These are phyloP conservation scores for Lordiphosa mommai DNA, from an alignment of 1,140 invertebrate species.

Conservation along the genomic window DNA sequence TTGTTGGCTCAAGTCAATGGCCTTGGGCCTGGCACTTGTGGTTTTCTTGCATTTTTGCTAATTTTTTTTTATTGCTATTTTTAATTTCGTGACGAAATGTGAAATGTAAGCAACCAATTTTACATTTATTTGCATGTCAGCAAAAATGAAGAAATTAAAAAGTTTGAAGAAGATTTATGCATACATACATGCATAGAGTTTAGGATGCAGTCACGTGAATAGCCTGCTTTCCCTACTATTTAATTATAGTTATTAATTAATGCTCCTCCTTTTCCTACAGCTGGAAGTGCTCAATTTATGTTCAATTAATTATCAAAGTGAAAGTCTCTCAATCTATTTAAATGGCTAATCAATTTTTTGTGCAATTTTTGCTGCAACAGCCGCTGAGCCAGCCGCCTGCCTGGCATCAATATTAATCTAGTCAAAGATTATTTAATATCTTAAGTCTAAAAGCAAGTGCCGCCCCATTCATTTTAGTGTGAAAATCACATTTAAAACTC, in stretches of 20 bases:
- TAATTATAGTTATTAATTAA: too few relatives aligned
- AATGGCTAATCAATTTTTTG: conserved; percentile 63
- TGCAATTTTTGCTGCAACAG: conserved; percentile 16
- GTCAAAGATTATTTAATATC: conserved; percentile 44
- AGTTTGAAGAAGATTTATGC: neutral
- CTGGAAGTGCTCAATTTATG: conserved; percentile 10
- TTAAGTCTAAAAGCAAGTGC: conserved; percentile 30
- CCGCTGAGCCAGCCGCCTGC: neutral
- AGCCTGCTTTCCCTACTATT: too few relatives aligned
- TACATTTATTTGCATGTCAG: conserved; percentile 22
- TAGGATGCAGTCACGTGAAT: too few relatives aligned
- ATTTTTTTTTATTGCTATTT: conserved; percentile 1
- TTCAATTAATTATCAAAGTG: conserved; percentile 50
- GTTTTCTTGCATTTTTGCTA: conserved; percentile 46
- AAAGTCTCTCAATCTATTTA: conserved; percentile 32
- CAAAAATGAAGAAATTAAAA: conserved; percentile 7
- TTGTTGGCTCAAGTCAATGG: neutral
- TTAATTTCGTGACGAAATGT: conserved; percentile 47
- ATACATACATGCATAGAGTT: neutral
- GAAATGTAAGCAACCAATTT: neutral
- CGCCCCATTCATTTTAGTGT: neutral
- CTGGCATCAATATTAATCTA: conserved; percentile 15
- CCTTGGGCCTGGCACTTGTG: conserved; percentile 17
- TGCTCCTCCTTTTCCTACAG: too few relatives aligned
- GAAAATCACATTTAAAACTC: neutral